phyloP scores from a whole-genome alignment of 92 coral and sea anemone species.

The Palythoa grandis region DNA sequence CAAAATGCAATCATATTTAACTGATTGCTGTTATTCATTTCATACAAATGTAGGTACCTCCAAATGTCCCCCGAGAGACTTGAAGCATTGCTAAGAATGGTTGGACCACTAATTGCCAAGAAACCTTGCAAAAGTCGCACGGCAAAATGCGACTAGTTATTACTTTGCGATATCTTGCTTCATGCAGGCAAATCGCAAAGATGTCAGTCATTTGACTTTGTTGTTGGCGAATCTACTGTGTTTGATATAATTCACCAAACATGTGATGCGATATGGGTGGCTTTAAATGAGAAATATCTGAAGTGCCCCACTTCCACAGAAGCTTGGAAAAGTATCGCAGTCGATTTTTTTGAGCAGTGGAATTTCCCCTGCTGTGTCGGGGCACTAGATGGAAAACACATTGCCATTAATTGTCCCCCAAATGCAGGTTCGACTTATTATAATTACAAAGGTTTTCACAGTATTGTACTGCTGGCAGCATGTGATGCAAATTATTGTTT shows the following conservation, averaged over 20 bases:
- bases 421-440: constrained; percentile 27
- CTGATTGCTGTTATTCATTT: constrained; percentile 6
- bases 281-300: constrained; percentile 17
- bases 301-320: constrained; percentile 27
- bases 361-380: constrained; percentile 14
- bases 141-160: constrained; percentile 34
- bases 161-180: constrained; percentile 34
- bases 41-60: constrained; percentile 31
- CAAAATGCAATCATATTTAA: constrained; percentile 3
- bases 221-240: constrained; percentile 27
- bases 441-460: constrained; percentile 21
- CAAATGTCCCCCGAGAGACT: constrained; percentile 37
- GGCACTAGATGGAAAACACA: constrained; percentile 11
- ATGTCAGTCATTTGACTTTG: constrained; percentile 31
- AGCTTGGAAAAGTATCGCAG: constrained; percentile 9
- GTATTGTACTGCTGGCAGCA: constrained; percentile 7
- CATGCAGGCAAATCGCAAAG: constrained; percentile 35
- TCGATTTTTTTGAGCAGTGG: constrained; percentile 13
- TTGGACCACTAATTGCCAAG: constrained; percentile 30
- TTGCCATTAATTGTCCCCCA: constrained; percentile 19
- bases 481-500: constrained; percentile 12
- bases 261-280: constrained; percentile 23
- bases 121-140: constrained; percentile 34
- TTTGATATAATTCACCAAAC: constrained; percentile 20
- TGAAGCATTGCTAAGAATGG: constrained; percentile 26